Evolutionary conservation across 2,888 invertebrate species (phyloP).

Genomic region (Saturnia pavonia): DNA sequence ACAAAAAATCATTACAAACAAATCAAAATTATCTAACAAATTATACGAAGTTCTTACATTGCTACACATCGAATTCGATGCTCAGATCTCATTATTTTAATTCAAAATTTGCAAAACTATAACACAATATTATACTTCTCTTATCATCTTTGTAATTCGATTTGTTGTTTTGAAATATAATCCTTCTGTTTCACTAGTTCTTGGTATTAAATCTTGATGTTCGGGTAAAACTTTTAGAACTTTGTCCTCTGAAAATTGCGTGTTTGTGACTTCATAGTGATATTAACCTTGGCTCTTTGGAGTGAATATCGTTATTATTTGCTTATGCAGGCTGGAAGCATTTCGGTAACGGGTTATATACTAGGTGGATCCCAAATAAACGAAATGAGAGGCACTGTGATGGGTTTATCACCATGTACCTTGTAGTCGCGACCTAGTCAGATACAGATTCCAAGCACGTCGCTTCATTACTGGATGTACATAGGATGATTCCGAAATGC

Average conservation of each 20-base stretch:
- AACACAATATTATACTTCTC: not conserved
- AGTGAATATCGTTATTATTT: not conserved
- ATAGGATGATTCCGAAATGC: no score
- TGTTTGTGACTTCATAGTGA: not conserved
- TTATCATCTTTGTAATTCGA: not conserved
- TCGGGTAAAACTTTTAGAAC: not conserved
- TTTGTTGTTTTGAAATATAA: constrained; percentile 8
- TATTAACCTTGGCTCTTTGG: not conserved
- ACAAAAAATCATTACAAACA: not conserved
- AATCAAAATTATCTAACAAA: not conserved
- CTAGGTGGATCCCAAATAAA: no score
- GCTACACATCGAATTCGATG: not conserved
- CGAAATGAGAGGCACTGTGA: no score
- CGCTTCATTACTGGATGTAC: no score
- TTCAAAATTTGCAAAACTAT: not conserved
- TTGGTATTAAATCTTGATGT: constrained; percentile 12
- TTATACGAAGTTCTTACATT: not conserved
- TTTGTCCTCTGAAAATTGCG: constrained; percentile 5
- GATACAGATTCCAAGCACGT: no score
- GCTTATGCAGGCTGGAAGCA: no score
- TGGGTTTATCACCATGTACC: no score
- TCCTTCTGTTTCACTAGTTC: not conserved
- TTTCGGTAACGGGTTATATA: no score
- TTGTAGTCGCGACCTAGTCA: no score
- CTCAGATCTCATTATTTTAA: not conserved